Evolutionary conservation across 1,140 invertebrate species (phyloP).

Genomic region (Zaprionus nigranus): DNA sequence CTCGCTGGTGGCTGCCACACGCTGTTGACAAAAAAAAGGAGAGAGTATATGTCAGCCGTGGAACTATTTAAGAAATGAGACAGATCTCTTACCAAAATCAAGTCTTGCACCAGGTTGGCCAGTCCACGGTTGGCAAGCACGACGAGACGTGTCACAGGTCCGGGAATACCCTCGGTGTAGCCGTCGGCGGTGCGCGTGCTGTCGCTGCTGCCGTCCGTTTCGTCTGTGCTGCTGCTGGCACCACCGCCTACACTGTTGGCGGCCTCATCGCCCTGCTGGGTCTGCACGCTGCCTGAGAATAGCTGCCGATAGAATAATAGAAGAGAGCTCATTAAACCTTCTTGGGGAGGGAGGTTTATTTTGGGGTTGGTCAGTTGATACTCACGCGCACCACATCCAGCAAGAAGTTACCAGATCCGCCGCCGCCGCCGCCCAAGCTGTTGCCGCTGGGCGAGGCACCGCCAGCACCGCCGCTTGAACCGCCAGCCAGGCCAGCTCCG

Average conservation of each 20-base stretch:
- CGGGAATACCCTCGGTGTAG: constrained; percentile 91
- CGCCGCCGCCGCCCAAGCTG: constrained; percentile 86
- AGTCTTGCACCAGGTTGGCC: constrained; percentile 93
- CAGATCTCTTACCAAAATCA: constrained; percentile 89
- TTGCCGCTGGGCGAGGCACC: constrained; percentile 70
- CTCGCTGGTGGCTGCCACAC: constrained; percentile 93
- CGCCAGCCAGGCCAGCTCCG: constrained; percentile 85
- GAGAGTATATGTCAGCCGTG: neutral
- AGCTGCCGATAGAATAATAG: constrained; percentile 84
- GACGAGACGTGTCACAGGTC: constrained; percentile 92
- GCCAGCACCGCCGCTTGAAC: constrained; percentile 71
- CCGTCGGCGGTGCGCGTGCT: constrained; percentile 86
- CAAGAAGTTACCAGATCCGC: constrained; percentile 93
- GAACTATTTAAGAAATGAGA: neutral
- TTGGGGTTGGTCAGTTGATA: constrained; percentile 4
- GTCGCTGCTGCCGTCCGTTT: constrained; percentile 73
- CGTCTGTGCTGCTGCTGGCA: constrained; percentile 84
- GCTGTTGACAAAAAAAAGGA: constrained; percentile 85
- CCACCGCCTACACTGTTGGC: constrained; percentile 85
- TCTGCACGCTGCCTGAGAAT: constrained; percentile 88
- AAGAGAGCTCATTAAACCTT: too few species aligned
- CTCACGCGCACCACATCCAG: constrained; percentile 94
- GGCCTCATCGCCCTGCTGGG: constrained; percentile 86
- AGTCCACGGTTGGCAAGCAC: constrained; percentile 93
- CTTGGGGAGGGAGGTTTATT: too few species aligned